Base-by-base conservation (phyloP, 2,797 vertebrate genomes). In the Huso huso region DNA sequence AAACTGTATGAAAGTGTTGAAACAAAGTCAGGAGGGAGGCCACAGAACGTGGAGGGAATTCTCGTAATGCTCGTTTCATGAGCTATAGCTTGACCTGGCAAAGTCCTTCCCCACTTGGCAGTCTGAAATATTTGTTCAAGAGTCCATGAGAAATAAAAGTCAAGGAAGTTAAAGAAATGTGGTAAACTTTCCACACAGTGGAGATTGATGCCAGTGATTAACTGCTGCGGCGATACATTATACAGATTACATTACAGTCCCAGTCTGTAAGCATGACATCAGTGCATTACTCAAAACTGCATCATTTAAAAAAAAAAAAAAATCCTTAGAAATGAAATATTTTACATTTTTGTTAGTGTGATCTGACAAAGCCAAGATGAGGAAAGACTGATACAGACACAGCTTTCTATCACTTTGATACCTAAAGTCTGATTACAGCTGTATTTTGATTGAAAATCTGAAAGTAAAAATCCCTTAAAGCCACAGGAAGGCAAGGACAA, bases 351-450 rank as follows among this genome's bases (percentile, higher is more conserved):
- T 37, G 5, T 5, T 37, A 37, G 37, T 37, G 37, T 4, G 37
- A 37, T 37, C 37, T 37, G 37, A 37, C 37, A 37, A 37, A 37
- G 37, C 37, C 37, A 37, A 37, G 37, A 37, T 4, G 37, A 37
- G 37, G 37, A 37, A 37, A 37, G 37, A 37, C 37, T 4, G 37
- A 37, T 37, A 37, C 3, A 37, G 4, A 37, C 37, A 37, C 37
- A 37, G 0, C 49, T 70, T 73, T 70, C 76, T 84, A 80, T 86
- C 73, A 72, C 50, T 71, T 71, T 72, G 49, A 70, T 58, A 69
- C 60, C 58, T 69, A 50, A 60, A 60, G 67, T 37, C 37, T 5
- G 5, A 37, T 37, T 37, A 37, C 37, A 37, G 37, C 37, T 37
- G 37, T 37, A 18, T 18, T 18, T 18, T 18, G 1, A 1, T 18